Conservation (phyloP, 37 sponge, comb jelly and placozoan genomes). For the Hormiphora californensis region DNA sequence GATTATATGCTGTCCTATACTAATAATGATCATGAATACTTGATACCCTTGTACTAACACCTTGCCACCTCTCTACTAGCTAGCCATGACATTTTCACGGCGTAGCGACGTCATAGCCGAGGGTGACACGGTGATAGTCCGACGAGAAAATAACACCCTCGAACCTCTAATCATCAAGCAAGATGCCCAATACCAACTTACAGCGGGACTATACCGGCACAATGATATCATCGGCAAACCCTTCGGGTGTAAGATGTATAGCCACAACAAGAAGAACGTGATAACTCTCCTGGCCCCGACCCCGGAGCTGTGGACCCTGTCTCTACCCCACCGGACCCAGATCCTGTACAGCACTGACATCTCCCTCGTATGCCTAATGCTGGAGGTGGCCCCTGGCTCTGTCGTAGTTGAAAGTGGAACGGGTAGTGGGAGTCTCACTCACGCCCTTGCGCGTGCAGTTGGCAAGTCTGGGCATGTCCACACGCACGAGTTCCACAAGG, state of each 20-base stretch:
- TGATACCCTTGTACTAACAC: no score
- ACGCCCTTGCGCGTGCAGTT: conserved; percentile 77
- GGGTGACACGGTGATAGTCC: conserved; percentile 77
- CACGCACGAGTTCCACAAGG: conserved; percentile 89
- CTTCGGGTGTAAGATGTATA: conserved; percentile 81
- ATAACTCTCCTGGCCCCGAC: conserved; percentile 75
- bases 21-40: no score
- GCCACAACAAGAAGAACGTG: conserved; percentile 71
- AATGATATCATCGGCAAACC: conserved; percentile 72
- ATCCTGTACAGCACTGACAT: conserved; percentile 86
- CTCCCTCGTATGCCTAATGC: conserved; percentile 68
- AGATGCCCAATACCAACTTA: conserved; percentile 70
- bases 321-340: conserved; percentile 95
- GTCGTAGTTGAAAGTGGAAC: conserved; percentile 72
- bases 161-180: conserved; percentile 17
- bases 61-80: no score
- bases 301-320: conserved; percentile 91
- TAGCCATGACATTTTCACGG: conserved; percentile 67
- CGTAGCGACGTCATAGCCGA: conserved; percentile 60
- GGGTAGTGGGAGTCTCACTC: conserved; percentile 93
- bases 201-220: conserved; percentile 67
- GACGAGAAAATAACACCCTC: not conserved
- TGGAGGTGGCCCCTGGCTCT: conserved; percentile 80
- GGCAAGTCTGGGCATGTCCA: conserved; percentile 87
- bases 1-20: no score